These are phyloP conservation scores for Sycophila texana DNA, from an alignment of 2,888 invertebrate species.

Conservation along the genomic window DNA sequence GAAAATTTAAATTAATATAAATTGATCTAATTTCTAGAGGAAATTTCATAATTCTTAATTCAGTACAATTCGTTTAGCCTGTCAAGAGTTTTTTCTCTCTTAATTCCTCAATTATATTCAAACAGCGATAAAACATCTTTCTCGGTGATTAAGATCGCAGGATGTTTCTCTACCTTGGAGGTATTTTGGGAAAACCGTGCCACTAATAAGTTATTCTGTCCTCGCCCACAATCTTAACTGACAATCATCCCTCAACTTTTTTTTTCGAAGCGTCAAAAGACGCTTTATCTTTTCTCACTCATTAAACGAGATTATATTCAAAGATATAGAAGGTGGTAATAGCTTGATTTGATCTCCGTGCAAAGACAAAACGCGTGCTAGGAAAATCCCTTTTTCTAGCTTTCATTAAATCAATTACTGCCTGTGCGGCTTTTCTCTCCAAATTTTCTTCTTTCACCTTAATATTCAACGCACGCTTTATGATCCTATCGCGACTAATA, in stretches of 20 bases:
- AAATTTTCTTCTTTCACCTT: not conserved
- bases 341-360: not conserved
- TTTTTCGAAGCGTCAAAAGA: constrained; percentile 6
- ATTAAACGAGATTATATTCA: constrained; percentile 13
- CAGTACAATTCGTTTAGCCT: not conserved
- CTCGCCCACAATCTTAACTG: not conserved
- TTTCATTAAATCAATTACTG: constrained; percentile 6
- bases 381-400: not conserved
- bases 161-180: constrained; percentile 61
- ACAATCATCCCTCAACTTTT: not conserved
- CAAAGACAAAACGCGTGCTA: not conserved
- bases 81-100: constrained; percentile 1
- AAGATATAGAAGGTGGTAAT: constrained; percentile 8
- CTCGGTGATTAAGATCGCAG: constrained; percentile 60
- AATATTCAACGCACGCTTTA: not conserved
- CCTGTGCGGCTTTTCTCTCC: not conserved
- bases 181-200: constrained; percentile 55
- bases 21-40: no score
- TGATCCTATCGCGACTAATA: not conserved
- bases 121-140: constrained; percentile 8
- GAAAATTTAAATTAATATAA: no score
- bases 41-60: no score
- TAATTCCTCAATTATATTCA: no score
- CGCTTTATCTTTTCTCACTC: not conserved
- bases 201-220: constrained; percentile 7